Evolutionary conservation across 2,888 invertebrate species (phyloP), one percentile per base, ranked within the genome.

Genomic region (Noctua pronuba): DNA sequence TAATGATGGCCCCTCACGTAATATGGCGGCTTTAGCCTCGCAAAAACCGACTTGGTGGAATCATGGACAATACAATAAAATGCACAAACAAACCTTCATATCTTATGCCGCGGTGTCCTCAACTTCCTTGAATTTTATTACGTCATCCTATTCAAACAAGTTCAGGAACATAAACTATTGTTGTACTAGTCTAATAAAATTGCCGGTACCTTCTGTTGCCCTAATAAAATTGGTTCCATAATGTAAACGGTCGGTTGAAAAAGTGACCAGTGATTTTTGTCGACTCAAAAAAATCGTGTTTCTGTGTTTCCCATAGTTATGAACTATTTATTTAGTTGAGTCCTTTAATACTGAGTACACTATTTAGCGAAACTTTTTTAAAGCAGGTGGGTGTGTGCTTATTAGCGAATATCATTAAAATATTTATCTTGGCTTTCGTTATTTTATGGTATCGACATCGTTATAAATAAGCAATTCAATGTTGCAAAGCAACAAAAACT

Each of bases 1-100:
- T 95, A 95, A 95, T 94, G 94, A 94, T 89, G 91, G 35, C 88
- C 90, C 89, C 92, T 93, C 93, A 93, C 93, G 93, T 93, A 94
- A 94, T 92, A 89, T 91, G 92, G 89, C 92, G 92, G 92, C 91
- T 91, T 92, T 89, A 89, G 89, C 91, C 88, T 86, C 89, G 91
- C 93, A 95, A 95, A 93, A 94, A 95, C 93, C 86, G 89, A 90
- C 92, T 94, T 91, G 90, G 92, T 83, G 89, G 94, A 94, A 95
- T 93, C 90, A 90, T 88, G 90, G 90, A 87, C 90, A 93, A 91
- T 90, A 93, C 92, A 93, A 94, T 93, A 93, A 93, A 94, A 91
- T 89, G 82, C 88, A 88, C 87, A 91, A 80, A 89, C 87, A 91
- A 91, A 89, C 72, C 77, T 84, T 81, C 78, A 80, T 84, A 81